Evolutionary conservation across 2,113 vertebrate species (phyloP).

Genomic region (Aspiorhynchus laticeps): DNA sequence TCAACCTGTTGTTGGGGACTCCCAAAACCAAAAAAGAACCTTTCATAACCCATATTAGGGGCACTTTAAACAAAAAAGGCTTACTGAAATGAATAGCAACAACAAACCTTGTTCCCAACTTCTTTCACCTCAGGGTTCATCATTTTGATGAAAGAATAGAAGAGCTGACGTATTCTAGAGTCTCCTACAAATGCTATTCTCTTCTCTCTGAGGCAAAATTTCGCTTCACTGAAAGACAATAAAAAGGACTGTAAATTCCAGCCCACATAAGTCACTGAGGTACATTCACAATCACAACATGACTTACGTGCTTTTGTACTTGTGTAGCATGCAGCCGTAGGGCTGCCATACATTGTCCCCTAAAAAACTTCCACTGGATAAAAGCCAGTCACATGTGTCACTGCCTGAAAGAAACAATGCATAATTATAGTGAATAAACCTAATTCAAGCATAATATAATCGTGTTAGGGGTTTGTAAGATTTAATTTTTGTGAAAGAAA

Average conservation of each 20-base stretch:
- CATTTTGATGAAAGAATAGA: slow-evolving; percentile 91
- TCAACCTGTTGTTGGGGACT: too few relatives aligned
- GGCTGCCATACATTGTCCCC: slow-evolving; percentile 96
- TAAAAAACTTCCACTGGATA: slow-evolving; percentile 93
- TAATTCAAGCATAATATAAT: not conserved
- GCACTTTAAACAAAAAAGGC: not conserved
- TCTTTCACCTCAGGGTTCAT: slow-evolving; percentile 86
- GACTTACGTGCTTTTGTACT: slow-evolving; percentile 90
- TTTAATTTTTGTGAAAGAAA: not conserved
- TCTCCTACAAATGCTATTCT: slow-evolving; percentile 91
- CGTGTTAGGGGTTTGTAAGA: not conserved
- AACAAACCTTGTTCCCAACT: slow-evolving; percentile 88
- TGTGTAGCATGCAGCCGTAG: slow-evolving; percentile 99
- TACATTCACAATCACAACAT: slow-evolving; percentile 7
- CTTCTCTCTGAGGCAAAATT: slow-evolving; percentile 87
- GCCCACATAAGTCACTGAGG: not conserved
- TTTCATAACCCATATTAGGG: too few relatives aligned
- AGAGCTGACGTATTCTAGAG: slow-evolving; percentile 93
- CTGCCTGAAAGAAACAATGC: slow-evolving; percentile 72
- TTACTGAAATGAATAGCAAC: not conserved
- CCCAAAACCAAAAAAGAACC: too few relatives aligned
- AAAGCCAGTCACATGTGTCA: slow-evolving; percentile 93
- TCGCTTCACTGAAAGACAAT: slow-evolving; percentile 88
- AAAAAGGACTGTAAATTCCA: slow-evolving; percentile 30
- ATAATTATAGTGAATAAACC: slow-evolving; percentile 2